These are phyloP conservation scores for Phenganax stokvisi DNA, from an alignment of 92 coral and sea anemone species.

Conservation along the genomic window DNA sequence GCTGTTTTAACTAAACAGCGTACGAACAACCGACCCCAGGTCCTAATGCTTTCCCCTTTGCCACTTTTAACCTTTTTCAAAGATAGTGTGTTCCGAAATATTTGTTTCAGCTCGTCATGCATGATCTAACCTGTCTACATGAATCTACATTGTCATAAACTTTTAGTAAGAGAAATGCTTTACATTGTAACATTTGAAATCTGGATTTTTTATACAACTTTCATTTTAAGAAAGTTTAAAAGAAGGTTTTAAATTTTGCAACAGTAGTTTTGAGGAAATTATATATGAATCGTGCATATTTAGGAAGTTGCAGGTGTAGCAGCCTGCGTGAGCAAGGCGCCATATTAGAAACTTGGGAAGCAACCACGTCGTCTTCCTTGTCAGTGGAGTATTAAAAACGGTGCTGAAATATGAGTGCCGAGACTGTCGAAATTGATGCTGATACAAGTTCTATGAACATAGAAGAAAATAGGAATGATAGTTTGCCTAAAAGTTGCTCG, in stretches of 20 bases:
- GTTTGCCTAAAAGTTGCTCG: constrained; percentile 29
- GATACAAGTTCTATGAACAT: not conserved
- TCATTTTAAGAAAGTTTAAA: too few species aligned
- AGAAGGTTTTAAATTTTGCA: too few species aligned
- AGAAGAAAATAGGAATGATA: not conserved
- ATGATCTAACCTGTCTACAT: not conserved
- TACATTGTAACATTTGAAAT: too few species aligned
- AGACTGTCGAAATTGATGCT: constrained; percentile 17
- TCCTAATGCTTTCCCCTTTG: not conserved
- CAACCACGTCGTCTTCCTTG: not conserved
- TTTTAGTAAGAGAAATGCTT: not conserved
- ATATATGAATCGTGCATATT: too few species aligned
- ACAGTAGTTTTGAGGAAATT: too few species aligned
- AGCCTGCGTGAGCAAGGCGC: not conserved
- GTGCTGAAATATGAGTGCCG: constrained; percentile 13
- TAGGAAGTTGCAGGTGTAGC: not conserved
- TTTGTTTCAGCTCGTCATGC: constrained; percentile 12
- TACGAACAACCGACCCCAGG: not conserved
- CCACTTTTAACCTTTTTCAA: not conserved
- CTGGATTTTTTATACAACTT: too few species aligned
- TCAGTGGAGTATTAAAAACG: not conserved
- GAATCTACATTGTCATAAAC: not conserved
- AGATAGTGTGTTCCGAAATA: not conserved
- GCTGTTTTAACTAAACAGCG: too few species aligned
- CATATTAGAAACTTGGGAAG: constrained; percentile 6